These are phyloP conservation scores for Trematomus loennbergii DNA, from an alignment of 2,113 vertebrate species.

Conservation along the genomic window DNA sequence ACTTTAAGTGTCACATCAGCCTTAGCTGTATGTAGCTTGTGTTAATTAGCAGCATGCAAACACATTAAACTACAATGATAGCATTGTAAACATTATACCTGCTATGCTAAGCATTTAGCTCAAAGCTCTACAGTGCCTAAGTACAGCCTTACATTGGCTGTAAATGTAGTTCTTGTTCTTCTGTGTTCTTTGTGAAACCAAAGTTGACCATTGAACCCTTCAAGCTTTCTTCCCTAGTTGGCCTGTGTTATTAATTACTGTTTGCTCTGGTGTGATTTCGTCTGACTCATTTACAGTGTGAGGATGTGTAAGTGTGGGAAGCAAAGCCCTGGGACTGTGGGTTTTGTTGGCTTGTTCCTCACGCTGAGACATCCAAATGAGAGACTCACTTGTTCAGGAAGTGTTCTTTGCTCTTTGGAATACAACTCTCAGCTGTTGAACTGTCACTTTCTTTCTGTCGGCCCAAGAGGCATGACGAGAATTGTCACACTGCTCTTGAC, in stretches of 20 bases:
- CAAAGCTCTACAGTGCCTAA: not conserved
- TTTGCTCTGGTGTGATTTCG: conserved; percentile 47
- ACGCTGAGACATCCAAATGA: conserved; percentile 41
- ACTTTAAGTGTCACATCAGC: not conserved
- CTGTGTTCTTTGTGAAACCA: conserved; percentile 17
- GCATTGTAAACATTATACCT: not conserved
- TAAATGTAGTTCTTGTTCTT: not conserved
- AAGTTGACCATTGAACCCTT: conserved; percentile 8
- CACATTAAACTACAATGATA: not conserved
- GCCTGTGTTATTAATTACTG: conserved; percentile 33
- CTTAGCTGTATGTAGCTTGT: not conserved
- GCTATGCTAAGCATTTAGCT: not conserved
- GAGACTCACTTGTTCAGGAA: conserved; percentile 49
- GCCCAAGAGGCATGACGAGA: conserved; percentile 35
- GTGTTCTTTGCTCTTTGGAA: conserved; percentile 33
- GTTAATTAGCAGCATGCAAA: conserved; percentile 15
- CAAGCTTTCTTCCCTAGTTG: not conserved
- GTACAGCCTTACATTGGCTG: not conserved
- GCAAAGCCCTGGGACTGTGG: conserved; percentile 21
- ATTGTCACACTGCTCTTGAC: conserved; percentile 22
- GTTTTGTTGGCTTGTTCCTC: conserved; percentile 42
- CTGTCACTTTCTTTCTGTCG: conserved; percentile 20
- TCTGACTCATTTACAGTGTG: conserved; percentile 21
- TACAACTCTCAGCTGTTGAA: conserved; percentile 12
- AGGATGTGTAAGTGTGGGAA: conserved; percentile 33